Evolutionary conservation across 2,797 vertebrate species (phyloP).

Genomic region (Setipinna tenuifilis): DNA sequence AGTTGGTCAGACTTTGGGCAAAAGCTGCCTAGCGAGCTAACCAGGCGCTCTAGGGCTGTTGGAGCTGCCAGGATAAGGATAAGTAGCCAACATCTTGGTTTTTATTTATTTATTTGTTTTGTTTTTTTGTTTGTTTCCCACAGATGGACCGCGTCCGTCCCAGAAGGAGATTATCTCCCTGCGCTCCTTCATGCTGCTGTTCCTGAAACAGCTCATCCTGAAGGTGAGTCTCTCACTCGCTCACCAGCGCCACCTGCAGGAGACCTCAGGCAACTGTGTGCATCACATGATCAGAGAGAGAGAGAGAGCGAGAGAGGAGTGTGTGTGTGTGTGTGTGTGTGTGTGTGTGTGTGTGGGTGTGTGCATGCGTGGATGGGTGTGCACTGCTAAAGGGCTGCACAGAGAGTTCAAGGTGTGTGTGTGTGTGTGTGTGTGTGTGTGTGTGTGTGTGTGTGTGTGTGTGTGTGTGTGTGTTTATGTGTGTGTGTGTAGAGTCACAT

Average conservation of each 20-base stretch:
- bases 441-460: too few species aligned
- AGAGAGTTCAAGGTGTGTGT: too few species aligned
- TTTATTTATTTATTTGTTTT: background rate
- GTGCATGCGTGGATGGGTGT: too few species aligned
- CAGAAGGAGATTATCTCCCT: slow-evolving; percentile 92
- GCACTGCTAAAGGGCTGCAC: too few species aligned
- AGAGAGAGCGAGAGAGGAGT: too few species aligned
- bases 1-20: background rate
- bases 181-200: slow-evolving; percentile 91
- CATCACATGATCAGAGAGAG: background rate
- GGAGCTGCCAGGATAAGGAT: background rate
- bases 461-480: too few species aligned
- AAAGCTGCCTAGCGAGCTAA: background rate
- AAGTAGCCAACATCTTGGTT: background rate
- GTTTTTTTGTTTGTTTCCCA: slow-evolving; percentile 22
- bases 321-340: too few species aligned
- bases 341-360: too few species aligned
- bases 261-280: background rate
- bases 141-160: slow-evolving; percentile 92
- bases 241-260: background rate
- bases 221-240: slow-evolving; percentile 80
- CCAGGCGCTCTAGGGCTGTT: background rate
- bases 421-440: slow-evolving; percentile 38
- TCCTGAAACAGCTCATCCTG: slow-evolving; percentile 95
- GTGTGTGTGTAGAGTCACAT: background rate